Base-by-base conservation (phyloP, 2,888 invertebrate genomes). In the Acronicta aceris region DNA sequence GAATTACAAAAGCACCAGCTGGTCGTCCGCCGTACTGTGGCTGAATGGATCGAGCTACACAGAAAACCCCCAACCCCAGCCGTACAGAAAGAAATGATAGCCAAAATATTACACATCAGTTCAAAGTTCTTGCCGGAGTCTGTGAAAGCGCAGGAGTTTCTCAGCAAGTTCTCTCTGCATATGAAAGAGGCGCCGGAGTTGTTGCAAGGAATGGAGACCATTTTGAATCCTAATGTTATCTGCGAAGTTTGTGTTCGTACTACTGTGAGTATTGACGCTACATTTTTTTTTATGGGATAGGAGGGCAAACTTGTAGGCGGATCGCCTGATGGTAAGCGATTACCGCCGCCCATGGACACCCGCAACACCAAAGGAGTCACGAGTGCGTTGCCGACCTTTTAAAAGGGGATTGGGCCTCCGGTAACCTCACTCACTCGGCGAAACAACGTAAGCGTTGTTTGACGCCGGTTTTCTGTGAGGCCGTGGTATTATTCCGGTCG, bases 201-300 rank as follows among this genome's bases (percentile, higher is more conserved):
- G 61, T 88, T 98, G 76, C 91, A 91, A 76, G 97, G 97, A 49
- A 97, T 99, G 96, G 98, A 98, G 89, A 97, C 96, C 2, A 97
- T 99, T 59, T 96, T 98, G 27, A 97, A 97, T 76, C 97, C 98
- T 0, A 98, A 98, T 81, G 98, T 98, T n/a, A 97, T 97, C 66
- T 99, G 99, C 83, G 98, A 98, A 85, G 98, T 98, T 76, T 99
- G 99, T 83, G 98, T 98, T n/a, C 98, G 98, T 74, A 97, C 97
- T 41, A 98, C 98, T 85, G 96, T 96, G 67, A 95, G 96, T 91
- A 75, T 72, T 15, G 1, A 30, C 1, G 4, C 9, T 30, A n/a
- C n/a, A n/a, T n/a, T n/a, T n/a, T n/a, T n/a, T n/a, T n/a, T n/a
- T n/a, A n/a, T n/a, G n/a, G n/a, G n/a, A n/a, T n/a, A n/a, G n/a